A percentile compares a stretch with the other conserved stretches of the same genome.
Conservation (phyloP, 2,113 vertebrate genomes). For the Oncorhynchus mykiss region DNA sequence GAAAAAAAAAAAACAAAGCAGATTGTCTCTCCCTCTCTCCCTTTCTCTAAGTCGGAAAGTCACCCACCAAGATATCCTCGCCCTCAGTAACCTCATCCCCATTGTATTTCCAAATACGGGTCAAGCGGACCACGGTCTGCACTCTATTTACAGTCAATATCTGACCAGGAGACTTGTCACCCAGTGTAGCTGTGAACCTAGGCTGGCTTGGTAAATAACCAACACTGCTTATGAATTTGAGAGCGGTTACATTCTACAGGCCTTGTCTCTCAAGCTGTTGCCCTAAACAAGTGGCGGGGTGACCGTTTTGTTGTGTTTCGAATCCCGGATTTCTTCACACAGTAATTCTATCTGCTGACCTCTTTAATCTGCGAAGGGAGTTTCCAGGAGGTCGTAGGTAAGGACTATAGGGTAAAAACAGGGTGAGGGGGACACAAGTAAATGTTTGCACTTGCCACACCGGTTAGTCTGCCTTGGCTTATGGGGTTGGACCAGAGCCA, state of each 20-base stretch:
- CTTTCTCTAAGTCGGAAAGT: neutral
- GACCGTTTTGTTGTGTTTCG: neutral
- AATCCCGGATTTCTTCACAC: neutral
- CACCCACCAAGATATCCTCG: neutral
- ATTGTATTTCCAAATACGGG: constrained; percentile 32
- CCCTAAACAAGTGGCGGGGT: neutral
- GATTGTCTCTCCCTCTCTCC: neutral
- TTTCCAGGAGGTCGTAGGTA: neutral
- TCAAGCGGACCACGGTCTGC: neutral
- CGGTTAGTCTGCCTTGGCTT: constrained; percentile 26
- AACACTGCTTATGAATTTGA: neutral
- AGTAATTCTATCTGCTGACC: neutral
- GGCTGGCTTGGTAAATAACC: neutral
- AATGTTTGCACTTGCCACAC: constrained; percentile 46
- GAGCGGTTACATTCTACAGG: too few species aligned
- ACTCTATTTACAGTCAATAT: constrained; percentile 21
- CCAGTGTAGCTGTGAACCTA: neutral
- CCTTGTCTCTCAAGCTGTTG: too few species aligned
- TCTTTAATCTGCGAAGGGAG: neutral
- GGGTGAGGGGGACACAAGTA: neutral
- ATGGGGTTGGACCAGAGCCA: neutral
- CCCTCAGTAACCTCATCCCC: constrained; percentile 35
- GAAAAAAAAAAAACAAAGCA: neutral
- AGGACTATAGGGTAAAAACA: neutral
- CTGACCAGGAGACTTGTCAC: constrained; percentile 9